Percentiles rank a stretch among this genome's conserved stretches.
phyloP scores from a whole-genome alignment of 2,888 invertebrate genomes.

The Ferrisia virgata region DNA sequence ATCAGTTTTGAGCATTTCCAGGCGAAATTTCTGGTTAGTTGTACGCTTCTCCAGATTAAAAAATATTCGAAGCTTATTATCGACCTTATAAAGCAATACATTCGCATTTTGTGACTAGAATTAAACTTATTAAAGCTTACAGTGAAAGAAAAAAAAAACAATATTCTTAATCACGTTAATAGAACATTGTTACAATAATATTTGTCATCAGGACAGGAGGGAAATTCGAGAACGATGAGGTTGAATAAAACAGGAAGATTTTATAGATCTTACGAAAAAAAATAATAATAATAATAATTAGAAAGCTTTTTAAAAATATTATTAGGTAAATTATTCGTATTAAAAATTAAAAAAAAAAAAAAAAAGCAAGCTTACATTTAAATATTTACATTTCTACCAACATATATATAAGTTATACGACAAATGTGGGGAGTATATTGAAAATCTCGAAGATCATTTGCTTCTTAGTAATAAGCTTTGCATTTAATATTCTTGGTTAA shows the following conservation, averaged over 20 bases:
- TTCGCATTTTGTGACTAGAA: not conserved
- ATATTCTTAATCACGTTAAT: not conserved
- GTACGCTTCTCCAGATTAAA: not conserved
- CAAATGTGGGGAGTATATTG: not conserved
- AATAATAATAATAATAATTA: too few species aligned
- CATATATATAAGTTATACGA: not conserved
- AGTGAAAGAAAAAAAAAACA: not conserved
- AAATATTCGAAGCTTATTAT: not conserved
- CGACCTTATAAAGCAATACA: not conserved
- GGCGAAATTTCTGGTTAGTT: not conserved
- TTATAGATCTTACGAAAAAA: too few species aligned
- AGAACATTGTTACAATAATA: not conserved
- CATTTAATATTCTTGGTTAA: not conserved
- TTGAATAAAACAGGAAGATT: not conserved
- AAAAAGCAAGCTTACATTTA: not conserved
- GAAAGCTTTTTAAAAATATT: not conserved
- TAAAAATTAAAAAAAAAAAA: not conserved
- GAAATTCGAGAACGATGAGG: not conserved
- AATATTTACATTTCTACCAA: not conserved
- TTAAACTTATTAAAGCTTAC: conserved; percentile 13
- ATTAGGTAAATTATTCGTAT: not conserved
- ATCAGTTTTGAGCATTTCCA: too few species aligned
- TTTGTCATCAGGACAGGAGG: not conserved
- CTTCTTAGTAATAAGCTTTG: not conserved
- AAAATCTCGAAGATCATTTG: not conserved